phyloP scores from a whole-genome alignment of 1,140 invertebrate genomes.

The honey bee (Apis mellifera) region DNA sequence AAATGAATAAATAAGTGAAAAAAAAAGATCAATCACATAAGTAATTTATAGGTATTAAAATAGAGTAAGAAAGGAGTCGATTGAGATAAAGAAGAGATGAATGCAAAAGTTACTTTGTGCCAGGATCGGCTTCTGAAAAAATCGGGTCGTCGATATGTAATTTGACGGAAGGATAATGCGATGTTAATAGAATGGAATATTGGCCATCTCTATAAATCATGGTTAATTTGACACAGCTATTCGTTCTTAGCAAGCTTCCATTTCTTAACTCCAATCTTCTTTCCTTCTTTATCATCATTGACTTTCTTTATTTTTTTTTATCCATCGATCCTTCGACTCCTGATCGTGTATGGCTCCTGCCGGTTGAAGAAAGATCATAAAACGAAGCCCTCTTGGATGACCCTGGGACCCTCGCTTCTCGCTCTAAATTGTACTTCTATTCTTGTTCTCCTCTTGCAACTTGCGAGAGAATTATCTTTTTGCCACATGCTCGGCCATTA shows the following conservation, averaged over 20 bases:
- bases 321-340: constrained; percentile 40
- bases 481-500: not conserved
- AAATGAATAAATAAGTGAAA: not conserved
- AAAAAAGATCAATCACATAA: not conserved
- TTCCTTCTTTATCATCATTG: constrained; percentile 49
- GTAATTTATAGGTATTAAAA: too few species aligned
- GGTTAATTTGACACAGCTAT: constrained; percentile 78
- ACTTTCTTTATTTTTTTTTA: constrained; percentile 20
- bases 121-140: constrained; percentile 34
- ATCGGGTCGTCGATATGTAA: constrained; percentile 69
- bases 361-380: constrained; percentile 54
- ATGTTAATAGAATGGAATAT: constrained; percentile 80
- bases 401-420: constrained; percentile 36
- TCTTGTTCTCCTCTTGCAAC: constrained; percentile 53
- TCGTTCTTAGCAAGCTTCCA: constrained; percentile 64
- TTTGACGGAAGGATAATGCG: constrained; percentile 76
- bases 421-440: constrained; percentile 63
- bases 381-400: constrained; percentile 50
- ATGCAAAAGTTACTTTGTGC: constrained; percentile 33
- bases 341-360: constrained; percentile 51
- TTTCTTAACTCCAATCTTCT: constrained; percentile 27
- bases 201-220: constrained; percentile 76
- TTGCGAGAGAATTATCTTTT: not conserved
- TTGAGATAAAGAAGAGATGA: not conserved
- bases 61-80: too few species aligned